These are phyloP conservation scores for Penaeus japonicus DNA, from an alignment of 1,140 invertebrate species.

Conservation along the genomic window DNA sequence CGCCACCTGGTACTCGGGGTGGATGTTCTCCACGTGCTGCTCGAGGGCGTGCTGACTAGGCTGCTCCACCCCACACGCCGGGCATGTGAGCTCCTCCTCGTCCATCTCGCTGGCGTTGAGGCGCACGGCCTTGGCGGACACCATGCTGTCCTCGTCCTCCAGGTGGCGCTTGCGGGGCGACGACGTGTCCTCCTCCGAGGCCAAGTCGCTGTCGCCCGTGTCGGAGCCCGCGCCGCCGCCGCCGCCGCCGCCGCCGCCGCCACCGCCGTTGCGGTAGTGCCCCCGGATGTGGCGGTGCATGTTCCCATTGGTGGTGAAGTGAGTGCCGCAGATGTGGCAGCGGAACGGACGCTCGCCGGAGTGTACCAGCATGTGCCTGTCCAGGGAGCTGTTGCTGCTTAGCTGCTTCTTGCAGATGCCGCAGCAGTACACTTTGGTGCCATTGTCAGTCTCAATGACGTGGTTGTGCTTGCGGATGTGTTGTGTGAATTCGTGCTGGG, in stretches of 20 bases:
- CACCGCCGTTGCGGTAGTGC: constrained; percentile 65
- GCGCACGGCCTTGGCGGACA: constrained; percentile 32
- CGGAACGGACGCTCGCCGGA: constrained; percentile 79
- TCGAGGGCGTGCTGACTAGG: constrained; percentile 70
- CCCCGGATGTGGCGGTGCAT: constrained; percentile 86
- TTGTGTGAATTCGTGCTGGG: constrained; percentile 74
- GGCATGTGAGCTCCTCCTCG: constrained; percentile 64
- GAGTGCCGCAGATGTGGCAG: constrained; percentile 79
- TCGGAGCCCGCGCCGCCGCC: constrained; percentile 65
- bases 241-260: constrained; percentile 33
- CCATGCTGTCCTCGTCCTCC: constrained; percentile 43
- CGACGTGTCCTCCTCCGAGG: constrained; percentile 60
- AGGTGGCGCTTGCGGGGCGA: constrained; percentile 54
- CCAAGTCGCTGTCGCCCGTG: constrained; percentile 62
- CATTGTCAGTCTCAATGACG: constrained; percentile 62
- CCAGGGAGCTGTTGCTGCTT: constrained; percentile 79
- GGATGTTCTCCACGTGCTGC: constrained; percentile 60
- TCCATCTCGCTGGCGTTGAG: constrained; percentile 56
- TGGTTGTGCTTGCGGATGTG: constrained; percentile 76
- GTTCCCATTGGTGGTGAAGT: constrained; percentile 88
- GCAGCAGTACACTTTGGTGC: constrained; percentile 64
- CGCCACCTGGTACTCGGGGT: constrained; percentile 47
- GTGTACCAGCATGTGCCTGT: constrained; percentile 79
- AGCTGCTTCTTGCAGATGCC: constrained; percentile 69
- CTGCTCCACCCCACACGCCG: constrained; percentile 73